Evolutionary conservation across 2,797 vertebrate genomes (phyloP), one percentile per base, ranked within the genome.

Genomic region (Peromyscus attwateri): DNA sequence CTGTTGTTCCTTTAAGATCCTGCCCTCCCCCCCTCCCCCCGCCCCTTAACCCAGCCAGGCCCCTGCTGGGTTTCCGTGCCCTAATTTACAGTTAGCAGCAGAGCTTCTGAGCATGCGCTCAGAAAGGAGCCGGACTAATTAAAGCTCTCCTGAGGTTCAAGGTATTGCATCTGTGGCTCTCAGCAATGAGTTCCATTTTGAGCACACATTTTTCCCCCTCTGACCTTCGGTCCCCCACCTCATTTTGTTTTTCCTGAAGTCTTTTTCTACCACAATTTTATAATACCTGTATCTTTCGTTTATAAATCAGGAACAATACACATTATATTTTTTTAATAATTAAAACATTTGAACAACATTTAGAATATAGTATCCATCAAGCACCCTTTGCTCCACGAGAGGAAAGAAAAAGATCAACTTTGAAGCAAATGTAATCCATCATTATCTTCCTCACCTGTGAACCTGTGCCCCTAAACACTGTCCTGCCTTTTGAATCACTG

Each of bases 1-100:
- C 17, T 14, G 1, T 93, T 92, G 75, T 92, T 57, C 79, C 96
- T 97, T 98, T 96, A 98, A 98, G 93, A 97, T 83, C 49, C 89
- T 87, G 93, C 96, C 96, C 96, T 97, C 94, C 89, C 96, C 93
- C n/a, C n/a, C n/a, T n/a, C n/a, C n/a, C n/a, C n/a, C n/a, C n/a
- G n/a, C n/a, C n/a, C 52, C 88, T 96, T 95, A 96, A 89, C 95
- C 93, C 60, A 95, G 93, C 46, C 79, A 94, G 85, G 68, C 85
- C 91, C 96, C 95, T 87, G 95, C 92, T 95, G 95, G 64, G 88
- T 97, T 96, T 97, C 75, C 11, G 3, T 81, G 96, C 91, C 96
- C 97, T 95, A 95, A 95, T 97, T 97, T 97, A 97, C 70, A 27
- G 95, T 57, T 70, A 0, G 31, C 4, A 0, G 62, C 62, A 91